Conservation (phyloP, 23 tunicate species). For the Trididemnum nubilum region DNA sequence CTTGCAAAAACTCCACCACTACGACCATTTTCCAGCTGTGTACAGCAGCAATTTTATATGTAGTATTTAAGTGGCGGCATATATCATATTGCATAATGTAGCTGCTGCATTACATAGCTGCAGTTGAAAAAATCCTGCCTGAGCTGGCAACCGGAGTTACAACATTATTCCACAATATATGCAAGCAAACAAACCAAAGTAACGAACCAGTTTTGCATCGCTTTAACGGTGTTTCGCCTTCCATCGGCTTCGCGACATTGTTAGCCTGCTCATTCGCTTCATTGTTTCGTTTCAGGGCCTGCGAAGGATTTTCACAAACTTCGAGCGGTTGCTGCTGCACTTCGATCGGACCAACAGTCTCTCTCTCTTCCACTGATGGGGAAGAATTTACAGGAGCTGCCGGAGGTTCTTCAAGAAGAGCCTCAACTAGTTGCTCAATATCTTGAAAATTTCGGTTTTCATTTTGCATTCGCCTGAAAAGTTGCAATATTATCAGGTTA, state of each 20-base stretch:
- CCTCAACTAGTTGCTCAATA: slow-evolving; percentile 10
- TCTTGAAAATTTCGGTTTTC: not conserved
- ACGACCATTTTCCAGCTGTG: no score
- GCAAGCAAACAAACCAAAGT: no score
- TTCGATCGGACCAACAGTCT: not conserved
- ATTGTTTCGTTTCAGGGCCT: not conserved
- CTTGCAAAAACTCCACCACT: no score
- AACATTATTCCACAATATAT: no score
- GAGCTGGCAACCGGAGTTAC: no score
- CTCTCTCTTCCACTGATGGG: not conserved
- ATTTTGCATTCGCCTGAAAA: slow-evolving; percentile 1
- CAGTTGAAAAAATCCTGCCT: no score
- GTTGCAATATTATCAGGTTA: no score
- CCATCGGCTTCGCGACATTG: not conserved
- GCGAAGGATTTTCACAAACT: not conserved
- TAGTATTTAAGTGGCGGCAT: no score
- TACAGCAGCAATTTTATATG: no score
- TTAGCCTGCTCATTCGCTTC: not conserved
- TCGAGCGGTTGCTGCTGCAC: not conserved
- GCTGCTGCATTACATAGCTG: no score
- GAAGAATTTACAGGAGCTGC: not conserved
- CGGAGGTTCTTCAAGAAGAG: not conserved
- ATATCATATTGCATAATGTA: no score
- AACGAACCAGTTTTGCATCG: not conserved
- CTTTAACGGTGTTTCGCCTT: slow-evolving; percentile 12